phyloP scores from a whole-genome alignment of 2,888 invertebrate genomes.

The Tinea trinotella region DNA sequence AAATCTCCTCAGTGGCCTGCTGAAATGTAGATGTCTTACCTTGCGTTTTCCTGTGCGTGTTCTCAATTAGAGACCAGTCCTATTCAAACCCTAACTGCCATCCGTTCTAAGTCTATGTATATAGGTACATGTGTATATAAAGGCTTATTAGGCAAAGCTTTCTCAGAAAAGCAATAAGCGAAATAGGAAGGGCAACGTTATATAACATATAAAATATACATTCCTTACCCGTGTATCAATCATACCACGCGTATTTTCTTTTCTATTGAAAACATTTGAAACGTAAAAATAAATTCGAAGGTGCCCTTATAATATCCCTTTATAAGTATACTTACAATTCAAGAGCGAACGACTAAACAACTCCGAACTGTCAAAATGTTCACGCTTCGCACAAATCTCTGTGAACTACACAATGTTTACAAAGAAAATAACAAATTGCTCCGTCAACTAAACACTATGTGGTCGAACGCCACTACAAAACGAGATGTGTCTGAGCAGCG shows the following conservation, averaged over 20 bases:
- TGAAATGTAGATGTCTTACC: too few relatives aligned
- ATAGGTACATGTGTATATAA: too few relatives aligned
- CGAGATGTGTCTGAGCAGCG: too few relatives aligned
- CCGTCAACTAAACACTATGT: constrained; percentile 46
- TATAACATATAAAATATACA: neutral
- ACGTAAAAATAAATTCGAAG: constrained; percentile 1
- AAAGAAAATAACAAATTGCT: constrained; percentile 65
- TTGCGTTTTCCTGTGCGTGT: too few relatives aligned
- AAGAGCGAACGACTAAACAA: constrained; percentile 34
- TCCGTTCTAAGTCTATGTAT: too few relatives aligned
- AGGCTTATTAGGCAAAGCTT: too few relatives aligned
- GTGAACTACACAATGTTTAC: constrained; percentile 41
- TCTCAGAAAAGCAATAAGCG: too few relatives aligned
- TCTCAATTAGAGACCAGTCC: too few relatives aligned
- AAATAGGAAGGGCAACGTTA: too few relatives aligned
- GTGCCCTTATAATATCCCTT: neutral
- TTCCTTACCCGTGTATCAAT: neutral
- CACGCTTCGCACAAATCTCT: constrained; percentile 54
- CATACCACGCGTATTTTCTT: neutral
- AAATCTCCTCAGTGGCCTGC: too few relatives aligned
- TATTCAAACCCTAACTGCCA: too few relatives aligned
- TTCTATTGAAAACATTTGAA: constrained; percentile 15
- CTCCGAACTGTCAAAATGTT: constrained; percentile 65
- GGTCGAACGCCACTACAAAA: constrained; percentile 30
- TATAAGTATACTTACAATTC: constrained; percentile 30